Percentiles rank a stretch among this genome's conserved stretches.
Evolutionary conservation across 2,113 vertebrate genomes (phyloP).

Genomic region (Melanotaenia duboulayi): DNA sequence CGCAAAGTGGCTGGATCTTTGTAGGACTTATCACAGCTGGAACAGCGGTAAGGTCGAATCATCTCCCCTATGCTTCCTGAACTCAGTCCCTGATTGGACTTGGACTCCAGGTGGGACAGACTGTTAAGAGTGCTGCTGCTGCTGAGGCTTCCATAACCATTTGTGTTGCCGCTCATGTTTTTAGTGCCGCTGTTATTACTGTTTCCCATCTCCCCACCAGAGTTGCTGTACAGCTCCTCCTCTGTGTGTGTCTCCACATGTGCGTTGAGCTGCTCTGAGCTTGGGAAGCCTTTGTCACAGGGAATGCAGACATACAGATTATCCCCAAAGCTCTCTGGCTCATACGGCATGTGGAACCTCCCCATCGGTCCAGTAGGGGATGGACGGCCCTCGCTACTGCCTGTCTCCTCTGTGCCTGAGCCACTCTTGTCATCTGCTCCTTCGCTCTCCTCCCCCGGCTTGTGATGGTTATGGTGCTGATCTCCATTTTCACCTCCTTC

Average conservation of each 20-base stretch:
- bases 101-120: constrained; percentile 85
- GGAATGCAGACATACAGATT: constrained; percentile 99
- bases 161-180: constrained; percentile 69
- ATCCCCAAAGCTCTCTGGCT: constrained; percentile 96
- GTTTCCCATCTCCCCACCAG: constrained; percentile 82
- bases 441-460: constrained; percentile 78
- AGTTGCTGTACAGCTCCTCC: constrained; percentile 90
- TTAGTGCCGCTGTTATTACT: constrained; percentile 68
- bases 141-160: constrained; percentile 72
- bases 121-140: constrained; percentile 63
- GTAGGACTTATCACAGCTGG: constrained; percentile 96
- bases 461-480: constrained; percentile 79
- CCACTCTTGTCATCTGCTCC: constrained; percentile 91
- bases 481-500: constrained; percentile 86
- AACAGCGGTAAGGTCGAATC: constrained; percentile 94
- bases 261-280: constrained; percentile 98
- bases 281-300: constrained; percentile 98
- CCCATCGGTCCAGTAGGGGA: constrained; percentile 88
- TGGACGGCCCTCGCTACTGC: constrained; percentile 93
- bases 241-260: constrained; percentile 98
- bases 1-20: constrained; percentile 97
- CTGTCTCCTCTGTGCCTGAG: constrained; percentile 93
- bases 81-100: constrained; percentile 82
- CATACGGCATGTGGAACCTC: constrained; percentile 93
- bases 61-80: constrained; percentile 86